Evolutionary conservation across 2,113 vertebrate genomes (phyloP), one percentile per base, ranked within the genome.

Genomic region (Plectropomus leopardus): DNA sequence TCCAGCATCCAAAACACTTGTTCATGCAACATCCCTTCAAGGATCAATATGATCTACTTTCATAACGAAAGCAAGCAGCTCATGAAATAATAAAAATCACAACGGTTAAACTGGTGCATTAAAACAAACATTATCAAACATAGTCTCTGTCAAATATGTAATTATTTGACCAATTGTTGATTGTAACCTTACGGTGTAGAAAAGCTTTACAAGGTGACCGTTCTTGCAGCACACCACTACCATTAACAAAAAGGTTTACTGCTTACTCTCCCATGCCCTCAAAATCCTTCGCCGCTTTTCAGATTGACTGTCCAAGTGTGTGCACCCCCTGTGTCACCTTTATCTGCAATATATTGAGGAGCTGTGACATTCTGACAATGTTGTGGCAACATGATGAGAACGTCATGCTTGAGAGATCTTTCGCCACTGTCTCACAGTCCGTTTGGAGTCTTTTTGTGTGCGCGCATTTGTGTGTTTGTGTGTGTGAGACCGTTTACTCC

Each of bases 351-450:
- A 85, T 65, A 17, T 45, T 73, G 59, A 72, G 63, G 76, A 89
- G 84, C 76, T 75, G 72, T 76, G 82, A 90, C 91, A 93, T 85
- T 85, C 84, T 85, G 50, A 80, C 60, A 47, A 42, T 94, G 92
- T 94, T 93, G 86, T 93, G 91, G 79, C 91, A 94, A 93, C 92
- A 94, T 40, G 40, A 82, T 68, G 78, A 86, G 77, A 89, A 82
- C 48, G 72, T 92, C 87, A 80, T 88, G 93, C 75, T 88, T 85
- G 55, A 91, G 59, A 80, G 86, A 58, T 61, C 85, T 47, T 71
- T 69, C 47, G 50, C 79, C 36, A 1, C 34, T 17, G 67, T 72
- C 72, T 85, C 72, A 34, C 59, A 75, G 85, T 80, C 68, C 26
- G 44, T 76, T 61, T 78, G 63, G 50, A 54, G 57, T 47, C 72